These are phyloP conservation scores for Hymenochirus boettgeri DNA, from an alignment of 2,113 vertebrate species.

Conservation along the genomic window DNA sequence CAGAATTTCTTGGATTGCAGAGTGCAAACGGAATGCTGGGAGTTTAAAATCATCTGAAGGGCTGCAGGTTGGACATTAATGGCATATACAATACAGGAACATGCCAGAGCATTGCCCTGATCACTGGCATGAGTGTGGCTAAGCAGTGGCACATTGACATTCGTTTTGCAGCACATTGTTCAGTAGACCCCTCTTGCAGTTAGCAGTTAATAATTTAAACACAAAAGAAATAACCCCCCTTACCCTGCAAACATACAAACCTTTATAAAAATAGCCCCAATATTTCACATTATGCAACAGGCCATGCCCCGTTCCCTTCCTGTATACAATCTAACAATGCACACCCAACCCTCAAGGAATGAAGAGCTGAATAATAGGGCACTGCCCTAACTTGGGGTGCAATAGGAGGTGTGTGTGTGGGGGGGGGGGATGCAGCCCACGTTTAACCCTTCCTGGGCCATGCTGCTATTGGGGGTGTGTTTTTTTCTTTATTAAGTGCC, in stretches of 20 bases:
- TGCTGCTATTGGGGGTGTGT: background rate
- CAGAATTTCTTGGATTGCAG: too few relatives aligned
- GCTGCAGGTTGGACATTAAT: too few relatives aligned
- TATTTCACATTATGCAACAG: constrained; percentile 43
- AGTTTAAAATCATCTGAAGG: too few relatives aligned
- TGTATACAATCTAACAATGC: constrained; percentile 24
- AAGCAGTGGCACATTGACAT: background rate
- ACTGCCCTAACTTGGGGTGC: constrained; percentile 31
- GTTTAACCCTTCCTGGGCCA: constrained; percentile 10
- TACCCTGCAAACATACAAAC: constrained; percentile 30
- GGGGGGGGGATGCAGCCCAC: constrained; percentile 7
- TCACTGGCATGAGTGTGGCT: constrained; percentile 22
- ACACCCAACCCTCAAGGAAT: constrained; percentile 17
- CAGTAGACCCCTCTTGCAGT: constrained; percentile 29
- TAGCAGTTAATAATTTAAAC: constrained; percentile 44
- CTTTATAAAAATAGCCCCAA: constrained; percentile 42
- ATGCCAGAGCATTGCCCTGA: too few relatives aligned
- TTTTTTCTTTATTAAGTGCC: background rate
- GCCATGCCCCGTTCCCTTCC: constrained; percentile 30
- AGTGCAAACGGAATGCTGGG: too few relatives aligned
- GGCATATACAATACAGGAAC: too few relatives aligned
- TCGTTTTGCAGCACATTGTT: constrained; percentile 13
- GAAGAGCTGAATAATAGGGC: constrained; percentile 32
- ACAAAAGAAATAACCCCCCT: constrained; percentile 35
- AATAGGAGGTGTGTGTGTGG: too few relatives aligned